Evolutionary conservation across 2,113 vertebrate genomes (phyloP).

Genomic region (Oxyruncus cristatus): DNA sequence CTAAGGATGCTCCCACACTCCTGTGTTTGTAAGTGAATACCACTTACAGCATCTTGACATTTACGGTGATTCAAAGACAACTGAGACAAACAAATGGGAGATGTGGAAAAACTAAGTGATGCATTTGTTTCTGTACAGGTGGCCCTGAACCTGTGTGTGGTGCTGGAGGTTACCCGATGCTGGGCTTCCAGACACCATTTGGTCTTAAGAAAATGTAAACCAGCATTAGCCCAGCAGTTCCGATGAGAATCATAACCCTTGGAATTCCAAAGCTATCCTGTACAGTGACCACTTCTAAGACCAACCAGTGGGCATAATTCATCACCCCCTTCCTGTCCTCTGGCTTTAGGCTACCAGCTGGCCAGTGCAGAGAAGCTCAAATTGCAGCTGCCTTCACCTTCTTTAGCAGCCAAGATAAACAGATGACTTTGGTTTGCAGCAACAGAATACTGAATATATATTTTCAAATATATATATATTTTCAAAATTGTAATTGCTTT

Average conservation of each 20-base stretch:
- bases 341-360: conserved; percentile 31
- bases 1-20: neutral
- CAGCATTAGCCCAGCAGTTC: neutral
- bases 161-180: neutral
- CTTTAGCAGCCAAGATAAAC: conserved; percentile 18
- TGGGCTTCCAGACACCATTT: neutral
- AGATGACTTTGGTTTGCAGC: conserved; percentile 22
- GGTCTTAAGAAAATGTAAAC: neutral
- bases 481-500: neutral
- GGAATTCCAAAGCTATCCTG: neutral
- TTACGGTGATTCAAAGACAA: neutral
- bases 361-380: conserved; percentile 2
- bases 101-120: neutral
- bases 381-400: conserved; percentile 38
- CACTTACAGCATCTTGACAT: neutral
- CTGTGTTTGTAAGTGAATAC: neutral
- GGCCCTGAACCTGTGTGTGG: neutral
- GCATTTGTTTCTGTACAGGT: neutral
- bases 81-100: neutral
- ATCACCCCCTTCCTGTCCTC: neutral
- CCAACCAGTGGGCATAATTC: neutral
- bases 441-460: neutral
- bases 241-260: neutral
- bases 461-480: neutral
- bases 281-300: neutral